Percentiles rank a stretch among this genome's conserved stretches.
Evolutionary conservation across 2,797 vertebrate species (phyloP).

Genomic region (Spheniscus humboldti): DNA sequence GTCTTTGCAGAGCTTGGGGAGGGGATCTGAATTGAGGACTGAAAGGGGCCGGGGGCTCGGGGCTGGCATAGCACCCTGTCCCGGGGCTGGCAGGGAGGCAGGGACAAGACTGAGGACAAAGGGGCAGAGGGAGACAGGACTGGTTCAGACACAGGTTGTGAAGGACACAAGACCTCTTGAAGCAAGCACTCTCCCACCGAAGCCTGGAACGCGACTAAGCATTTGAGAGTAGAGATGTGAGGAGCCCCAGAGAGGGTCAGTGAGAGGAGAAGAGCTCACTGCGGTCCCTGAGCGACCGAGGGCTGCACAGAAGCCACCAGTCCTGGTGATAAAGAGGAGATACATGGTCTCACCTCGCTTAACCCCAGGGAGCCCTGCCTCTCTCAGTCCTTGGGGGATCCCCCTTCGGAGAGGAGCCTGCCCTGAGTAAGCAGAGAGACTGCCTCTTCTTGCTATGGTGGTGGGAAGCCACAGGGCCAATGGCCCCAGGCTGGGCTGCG

Average conservation of each 20-base stretch:
- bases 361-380: not conserved
- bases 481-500: not conserved
- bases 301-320: not conserved
- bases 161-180: not conserved
- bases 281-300: fast-evolving
- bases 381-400: not conserved
- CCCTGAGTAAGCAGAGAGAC: not conserved
- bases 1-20: not conserved
- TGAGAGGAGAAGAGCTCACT: not conserved
- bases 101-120: not conserved
- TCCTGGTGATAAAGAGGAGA: not conserved
- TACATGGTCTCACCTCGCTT: fast-evolving
- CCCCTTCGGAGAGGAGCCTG: not conserved
- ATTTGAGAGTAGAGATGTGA: not conserved
- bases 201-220: not conserved
- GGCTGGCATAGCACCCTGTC: not conserved
- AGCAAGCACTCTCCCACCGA: not conserved
- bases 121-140: not conserved
- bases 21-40: not conserved
- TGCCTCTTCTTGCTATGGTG: not conserved
- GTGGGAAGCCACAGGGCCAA: not conserved
- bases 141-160: not conserved
- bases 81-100: not conserved
- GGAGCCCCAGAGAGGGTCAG: not conserved
- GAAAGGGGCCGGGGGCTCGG: fast-evolving